Conservation (phyloP, 2,797 vertebrate species). For the Rhabdomys pumilio region DNA sequence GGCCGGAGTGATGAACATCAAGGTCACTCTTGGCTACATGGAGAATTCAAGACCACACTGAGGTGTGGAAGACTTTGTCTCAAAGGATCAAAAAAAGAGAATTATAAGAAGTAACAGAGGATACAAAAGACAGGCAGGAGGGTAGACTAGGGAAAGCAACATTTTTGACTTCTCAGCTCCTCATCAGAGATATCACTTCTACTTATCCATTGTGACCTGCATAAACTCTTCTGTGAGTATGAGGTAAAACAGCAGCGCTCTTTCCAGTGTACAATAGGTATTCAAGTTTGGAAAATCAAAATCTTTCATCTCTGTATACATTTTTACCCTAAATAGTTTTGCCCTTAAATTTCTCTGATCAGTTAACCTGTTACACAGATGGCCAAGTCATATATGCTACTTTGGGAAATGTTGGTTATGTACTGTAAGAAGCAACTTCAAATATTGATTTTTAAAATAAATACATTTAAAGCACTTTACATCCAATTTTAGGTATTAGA, state of each 20-base stretch:
- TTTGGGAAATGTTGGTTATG: not conserved
- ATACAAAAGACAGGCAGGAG: not conserved
- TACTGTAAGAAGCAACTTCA: not conserved
- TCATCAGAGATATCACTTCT: not conserved
- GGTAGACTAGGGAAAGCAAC: not conserved
- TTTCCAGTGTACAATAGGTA: not conserved
- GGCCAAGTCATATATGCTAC: not conserved
- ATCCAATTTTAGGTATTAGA: conserved; percentile 42
- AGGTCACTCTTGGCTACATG: no score
- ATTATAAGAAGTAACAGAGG: conserved; percentile 5
- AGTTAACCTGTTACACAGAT: not conserved
- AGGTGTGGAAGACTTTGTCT: not conserved
- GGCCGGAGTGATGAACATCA: not conserved
- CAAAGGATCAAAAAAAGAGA: not conserved
- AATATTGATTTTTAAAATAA: conserved; percentile 1
- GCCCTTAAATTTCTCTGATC: not conserved
- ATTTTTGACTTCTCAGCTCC: not conserved
- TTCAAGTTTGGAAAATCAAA: not conserved
- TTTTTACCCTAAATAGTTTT: not conserved
- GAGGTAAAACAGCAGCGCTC: not conserved
- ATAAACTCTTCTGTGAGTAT: not conserved
- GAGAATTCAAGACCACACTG: not conserved
- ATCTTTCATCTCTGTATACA: not conserved
- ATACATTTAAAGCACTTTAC: conserved; percentile 13
- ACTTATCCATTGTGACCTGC: not conserved